These are phyloP conservation scores for Pyralis farinalis DNA, from an alignment of 2,888 invertebrate species.

Conservation along the genomic window DNA sequence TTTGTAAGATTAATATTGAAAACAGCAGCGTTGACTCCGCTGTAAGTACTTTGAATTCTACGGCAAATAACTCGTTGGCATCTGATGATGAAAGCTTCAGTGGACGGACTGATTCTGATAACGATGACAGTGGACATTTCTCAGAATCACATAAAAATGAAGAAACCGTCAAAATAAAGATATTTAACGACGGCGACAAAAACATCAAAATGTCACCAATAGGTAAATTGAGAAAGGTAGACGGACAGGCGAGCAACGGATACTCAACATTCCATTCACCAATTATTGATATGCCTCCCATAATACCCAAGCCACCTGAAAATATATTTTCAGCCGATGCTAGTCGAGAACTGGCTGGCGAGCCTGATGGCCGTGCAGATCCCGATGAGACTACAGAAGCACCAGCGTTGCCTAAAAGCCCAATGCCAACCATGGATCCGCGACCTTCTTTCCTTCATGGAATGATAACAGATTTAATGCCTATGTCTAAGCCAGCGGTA, in stretches of 20 bases:
- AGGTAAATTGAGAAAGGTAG: constrained; percentile 64
- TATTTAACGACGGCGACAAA: constrained; percentile 70
- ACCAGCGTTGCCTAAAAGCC: constrained; percentile 85
- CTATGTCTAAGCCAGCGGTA: constrained; percentile 80
- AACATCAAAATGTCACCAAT: constrained; percentile 67
- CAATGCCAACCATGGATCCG: constrained; percentile 82
- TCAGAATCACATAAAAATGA: constrained; percentile 71
- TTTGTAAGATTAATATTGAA: constrained; percentile 77
- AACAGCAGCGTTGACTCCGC: constrained; percentile 74
- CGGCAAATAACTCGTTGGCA: constrained; percentile 73
- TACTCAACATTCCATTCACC: constrained; percentile 75
- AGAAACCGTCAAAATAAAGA: constrained; percentile 75
- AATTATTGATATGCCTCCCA: constrained; percentile 71
- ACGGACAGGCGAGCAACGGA: constrained; percentile 63
- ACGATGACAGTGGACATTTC: constrained; percentile 78
- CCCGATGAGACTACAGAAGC: constrained; percentile 86
- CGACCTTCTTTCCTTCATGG: constrained; percentile 88
- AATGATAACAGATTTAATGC: constrained; percentile 72
- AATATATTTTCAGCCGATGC: constrained; percentile 77
- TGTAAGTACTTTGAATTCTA: constrained; percentile 80
- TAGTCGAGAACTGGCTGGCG: constrained; percentile 90
- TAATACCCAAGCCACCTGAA: constrained; percentile 65
- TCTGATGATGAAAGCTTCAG: constrained; percentile 76
- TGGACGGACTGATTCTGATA: constrained; percentile 81
- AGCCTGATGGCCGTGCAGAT: constrained; percentile 93